Percentiles rank a stretch among this genome's conserved stretches.
Conservation (phyloP, 2,888 invertebrate genomes). For the Harpalus rufipes region DNA sequence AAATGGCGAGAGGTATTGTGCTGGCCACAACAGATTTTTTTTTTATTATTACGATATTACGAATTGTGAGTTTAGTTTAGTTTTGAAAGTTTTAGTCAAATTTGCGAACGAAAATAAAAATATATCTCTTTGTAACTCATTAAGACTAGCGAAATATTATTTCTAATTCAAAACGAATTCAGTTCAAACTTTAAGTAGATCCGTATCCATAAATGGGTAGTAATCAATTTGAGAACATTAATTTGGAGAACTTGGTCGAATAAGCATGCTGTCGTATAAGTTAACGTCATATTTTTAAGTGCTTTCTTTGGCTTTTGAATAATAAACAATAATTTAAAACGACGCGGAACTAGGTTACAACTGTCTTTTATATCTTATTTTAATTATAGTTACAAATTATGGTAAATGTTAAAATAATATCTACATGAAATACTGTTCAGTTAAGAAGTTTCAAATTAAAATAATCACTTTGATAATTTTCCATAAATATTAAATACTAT, state of each 20-base stretch:
- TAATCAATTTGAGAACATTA: neutral
- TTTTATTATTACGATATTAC: too few species aligned
- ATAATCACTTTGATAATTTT: neutral
- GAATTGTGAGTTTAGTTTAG: too few species aligned
- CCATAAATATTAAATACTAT: too few species aligned
- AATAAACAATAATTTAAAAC: constrained; percentile 24
- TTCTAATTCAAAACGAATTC: neutral
- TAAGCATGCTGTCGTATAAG: neutral
- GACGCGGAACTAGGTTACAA: constrained; percentile 14
- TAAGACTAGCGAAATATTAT: too few species aligned
- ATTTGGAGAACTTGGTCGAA: neutral
- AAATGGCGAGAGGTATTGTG: too few species aligned
- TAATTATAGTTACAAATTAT: constrained; percentile 27
- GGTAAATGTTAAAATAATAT: constrained; percentile 1
- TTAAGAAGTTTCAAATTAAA: neutral
- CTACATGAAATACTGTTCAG: neutral
- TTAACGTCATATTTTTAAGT: constrained; percentile 30
- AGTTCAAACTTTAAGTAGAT: constrained; percentile 7
- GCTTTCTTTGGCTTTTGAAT: constrained; percentile 28
- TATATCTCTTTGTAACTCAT: too few species aligned
- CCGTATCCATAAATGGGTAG: neutral
- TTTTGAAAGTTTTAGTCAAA: too few species aligned
- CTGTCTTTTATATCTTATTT: constrained; percentile 22
- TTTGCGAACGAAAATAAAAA: too few species aligned
- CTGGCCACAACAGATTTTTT: too few species aligned